Evolutionary conservation across 2,113 vertebrate genomes (phyloP).

Genomic region (Protobothrops mucrosquamatus): DNA sequence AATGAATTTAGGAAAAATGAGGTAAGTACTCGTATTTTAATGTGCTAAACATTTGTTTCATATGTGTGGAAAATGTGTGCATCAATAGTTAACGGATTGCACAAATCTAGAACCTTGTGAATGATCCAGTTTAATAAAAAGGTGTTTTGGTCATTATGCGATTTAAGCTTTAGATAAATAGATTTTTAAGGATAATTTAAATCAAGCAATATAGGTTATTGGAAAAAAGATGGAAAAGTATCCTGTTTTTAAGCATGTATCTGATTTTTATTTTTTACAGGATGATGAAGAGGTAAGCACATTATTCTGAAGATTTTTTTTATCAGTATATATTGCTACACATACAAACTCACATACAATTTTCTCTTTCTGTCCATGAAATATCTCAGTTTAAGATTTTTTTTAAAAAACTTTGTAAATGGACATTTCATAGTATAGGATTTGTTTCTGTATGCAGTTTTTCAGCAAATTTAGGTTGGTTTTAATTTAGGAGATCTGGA

Average conservation of each 20-base stretch:
- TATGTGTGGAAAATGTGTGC: not conserved
- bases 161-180: not conserved
- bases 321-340: not conserved
- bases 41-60: constrained; percentile 16
- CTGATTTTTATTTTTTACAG: constrained; percentile 55
- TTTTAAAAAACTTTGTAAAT: too few species aligned
- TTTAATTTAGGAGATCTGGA: not conserved
- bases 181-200: not conserved
- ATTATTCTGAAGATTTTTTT: constrained; percentile 40
- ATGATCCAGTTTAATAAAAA: not conserved
- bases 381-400: not conserved
- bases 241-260: constrained; percentile 28
- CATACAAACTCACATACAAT: not conserved
- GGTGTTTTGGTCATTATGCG: not conserved
- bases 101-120: not conserved
- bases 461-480: not conserved
- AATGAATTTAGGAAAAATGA: constrained; percentile 90
- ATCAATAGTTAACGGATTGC: not conserved
- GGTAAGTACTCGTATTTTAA: constrained; percentile 70
- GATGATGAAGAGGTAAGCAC: constrained; percentile 68
- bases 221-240: not conserved
- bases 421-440: not conserved
- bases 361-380: not conserved
- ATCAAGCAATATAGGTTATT: constrained; percentile 14
- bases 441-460: not conserved